Evolutionary conservation across 2,888 invertebrate genomes (phyloP), one percentile per base, ranked within the genome.

Genomic region (Mythimna lalbum): DNA sequence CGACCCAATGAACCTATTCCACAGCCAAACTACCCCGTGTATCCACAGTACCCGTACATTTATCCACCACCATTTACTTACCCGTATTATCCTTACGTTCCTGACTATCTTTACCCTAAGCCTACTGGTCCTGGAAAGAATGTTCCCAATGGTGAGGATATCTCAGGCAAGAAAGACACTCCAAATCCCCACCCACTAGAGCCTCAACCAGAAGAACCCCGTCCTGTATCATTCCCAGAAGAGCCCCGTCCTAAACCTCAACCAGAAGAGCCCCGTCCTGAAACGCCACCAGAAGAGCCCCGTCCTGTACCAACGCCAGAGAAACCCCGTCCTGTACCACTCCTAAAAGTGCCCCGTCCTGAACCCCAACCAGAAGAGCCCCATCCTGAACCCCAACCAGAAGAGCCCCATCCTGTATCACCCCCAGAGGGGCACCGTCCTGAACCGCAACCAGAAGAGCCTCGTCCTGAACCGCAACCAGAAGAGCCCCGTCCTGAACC

Each of bases 21-120:
- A 27, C 65, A 27, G 33, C 59, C 71, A 21, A 49, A 14, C 31
- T 55, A 31, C 9, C 68, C 74, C 66, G 39, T 57, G 9, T 62
- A 78, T 33, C 69, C 76, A 17, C 55, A 61, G 60, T 59, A 75
- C 23, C 76, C 76, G 3, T 79, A 73, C 4, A 78, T 78, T 21
- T 77, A 75, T n/a, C 78, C 57, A 36, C 66, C 66, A 23, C 62
- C 50, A 10, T 73, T 62, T n/a, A 63, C 73, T 55, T 74, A 74
- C 57, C 64, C 43, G 4, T 27, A 56, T 36, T 71, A 65, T 33
- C 52, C 57, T 17, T 70, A 57, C 27, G 64, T 64, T 57, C 27
- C 47, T 39, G 49, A n/a, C 9, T 55, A 66, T 39, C 52, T 27
- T 2, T 52, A 17, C n/a, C 23, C n/a, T 23, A 57, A 57, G 17